Percentiles rank a stretch among this genome's conserved stretches.
phyloP scores from a whole-genome alignment of 2,888 invertebrate species.

The Dromius quadrimaculatus region DNA sequence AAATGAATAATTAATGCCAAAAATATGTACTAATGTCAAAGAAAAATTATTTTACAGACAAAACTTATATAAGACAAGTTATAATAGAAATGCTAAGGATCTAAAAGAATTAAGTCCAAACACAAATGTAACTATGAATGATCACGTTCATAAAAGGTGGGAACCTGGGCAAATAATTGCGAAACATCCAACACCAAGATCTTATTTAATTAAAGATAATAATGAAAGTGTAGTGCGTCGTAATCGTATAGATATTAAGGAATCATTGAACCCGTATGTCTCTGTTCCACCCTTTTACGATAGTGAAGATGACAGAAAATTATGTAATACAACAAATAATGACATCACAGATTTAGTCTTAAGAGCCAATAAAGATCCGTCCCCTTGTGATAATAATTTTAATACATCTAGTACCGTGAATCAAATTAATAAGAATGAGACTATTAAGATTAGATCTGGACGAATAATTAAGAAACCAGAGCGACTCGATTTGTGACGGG shows the following conservation, averaged over 20 bases:
- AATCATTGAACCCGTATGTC: neutral
- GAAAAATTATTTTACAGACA: conserved; percentile 32
- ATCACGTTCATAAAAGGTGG: conserved; percentile 40
- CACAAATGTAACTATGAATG: conserved; percentile 39
- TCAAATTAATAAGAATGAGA: neutral
- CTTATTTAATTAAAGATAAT: neutral
- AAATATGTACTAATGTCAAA: conserved; percentile 36
- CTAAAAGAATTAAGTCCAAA: conserved; percentile 26
- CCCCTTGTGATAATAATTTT: neutral
- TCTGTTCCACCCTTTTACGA: neutral
- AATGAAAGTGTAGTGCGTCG: neutral
- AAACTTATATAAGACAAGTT: conserved; percentile 48
- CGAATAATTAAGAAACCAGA: neutral
- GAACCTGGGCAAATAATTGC: neutral
- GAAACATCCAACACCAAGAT: neutral
- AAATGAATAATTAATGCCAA: conserved; percentile 26
- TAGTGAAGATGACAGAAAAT: neutral
- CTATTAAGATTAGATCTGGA: neutral
- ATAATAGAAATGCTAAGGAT: conserved; percentile 42
- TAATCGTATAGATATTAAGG: neutral
- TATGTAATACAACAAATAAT: neutral
- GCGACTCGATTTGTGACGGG: neutral
- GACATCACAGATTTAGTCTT: neutral
- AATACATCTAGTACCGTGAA: neutral
- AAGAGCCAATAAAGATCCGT: neutral